Evolutionary conservation across 2,797 vertebrate genomes (phyloP).

Genomic region (Hephaestus fuliginosus): DNA sequence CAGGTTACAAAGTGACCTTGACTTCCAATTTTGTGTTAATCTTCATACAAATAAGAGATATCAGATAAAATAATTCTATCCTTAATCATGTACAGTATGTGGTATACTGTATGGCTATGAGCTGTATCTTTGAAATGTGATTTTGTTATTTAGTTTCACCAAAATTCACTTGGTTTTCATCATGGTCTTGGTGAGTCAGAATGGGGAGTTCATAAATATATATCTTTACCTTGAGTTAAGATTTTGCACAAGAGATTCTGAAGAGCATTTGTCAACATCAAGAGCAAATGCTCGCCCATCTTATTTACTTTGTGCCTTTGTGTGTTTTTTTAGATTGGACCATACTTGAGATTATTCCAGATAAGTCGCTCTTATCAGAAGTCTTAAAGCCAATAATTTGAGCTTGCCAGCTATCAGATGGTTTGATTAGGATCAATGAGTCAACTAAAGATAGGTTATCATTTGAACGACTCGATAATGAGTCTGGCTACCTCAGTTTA

Average conservation of each 20-base stretch:
- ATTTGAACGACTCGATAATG: conserved; percentile 50
- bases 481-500: conserved; percentile 16
- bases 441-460: conserved; percentile 46
- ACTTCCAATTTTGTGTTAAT: background rate
- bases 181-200: background rate
- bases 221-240: background rate
- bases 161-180: background rate
- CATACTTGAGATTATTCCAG: conserved; percentile 17
- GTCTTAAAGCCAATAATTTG: conserved; percentile 18
- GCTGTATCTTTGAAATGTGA: conserved; percentile 2
- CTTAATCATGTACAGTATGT: background rate
- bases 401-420: conserved; percentile 24
- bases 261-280: background rate
- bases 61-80: conserved; percentile 5
- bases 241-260: background rate
- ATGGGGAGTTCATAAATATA: background rate
- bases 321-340: conserved; percentile 3
- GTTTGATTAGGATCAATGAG: conserved; percentile 46
- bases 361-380: conserved; percentile 33
- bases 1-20: conserved; percentile 4
- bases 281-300: background rate
- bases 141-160: background rate
- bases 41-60: background rate
- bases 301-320: background rate
- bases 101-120: background rate